These are phyloP conservation scores for Salarias fasciatus DNA, from an alignment of 2,797 vertebrate species.

Conservation along the genomic window DNA sequence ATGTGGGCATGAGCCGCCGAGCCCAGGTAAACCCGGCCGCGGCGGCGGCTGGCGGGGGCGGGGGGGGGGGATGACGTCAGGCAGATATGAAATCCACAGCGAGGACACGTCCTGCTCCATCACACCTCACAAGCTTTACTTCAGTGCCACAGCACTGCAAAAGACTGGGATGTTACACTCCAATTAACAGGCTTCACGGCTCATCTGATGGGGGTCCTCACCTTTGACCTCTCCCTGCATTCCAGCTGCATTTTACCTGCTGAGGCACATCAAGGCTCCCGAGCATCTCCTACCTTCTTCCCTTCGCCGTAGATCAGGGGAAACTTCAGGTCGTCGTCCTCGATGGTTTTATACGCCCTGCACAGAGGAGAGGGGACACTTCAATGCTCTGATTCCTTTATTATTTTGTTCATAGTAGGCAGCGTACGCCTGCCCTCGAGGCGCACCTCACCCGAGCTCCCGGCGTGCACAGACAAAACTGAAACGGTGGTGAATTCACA, in stretches of 20 bases:
- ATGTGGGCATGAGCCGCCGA: constrained; percentile 46
- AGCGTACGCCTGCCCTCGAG: constrained; percentile 37
- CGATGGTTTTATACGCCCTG: constrained; percentile 99
- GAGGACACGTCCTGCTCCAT: constrained; percentile 30
- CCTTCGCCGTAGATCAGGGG: constrained; percentile 98
- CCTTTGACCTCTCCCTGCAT: constrained; percentile 2
- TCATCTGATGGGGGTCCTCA: constrained; percentile 8
- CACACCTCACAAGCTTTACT: constrained; percentile 47
- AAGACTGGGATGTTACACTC: not conserved
- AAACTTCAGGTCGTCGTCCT: constrained; percentile 99
- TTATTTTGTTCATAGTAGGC: constrained; percentile 45
- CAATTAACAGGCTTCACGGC: constrained; percentile 13
- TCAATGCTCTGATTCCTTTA: constrained; percentile 51
- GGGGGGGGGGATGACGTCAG: no score
- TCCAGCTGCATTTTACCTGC: not conserved
- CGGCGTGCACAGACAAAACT: constrained; percentile 27
- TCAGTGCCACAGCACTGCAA: constrained; percentile 15
- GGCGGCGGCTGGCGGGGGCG: constrained; percentile 25
- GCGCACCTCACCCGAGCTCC: constrained; percentile 15
- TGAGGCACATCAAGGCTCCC: constrained; percentile 3
- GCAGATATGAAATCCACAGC: not conserved
- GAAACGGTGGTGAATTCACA: not conserved
- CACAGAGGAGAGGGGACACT: constrained; percentile 55
- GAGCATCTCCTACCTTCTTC: constrained; percentile 90
- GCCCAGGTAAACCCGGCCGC: constrained; percentile 28